phyloP scores from a whole-genome alignment of 2,797 vertebrate species.

The Urophycis tenuis region DNA sequence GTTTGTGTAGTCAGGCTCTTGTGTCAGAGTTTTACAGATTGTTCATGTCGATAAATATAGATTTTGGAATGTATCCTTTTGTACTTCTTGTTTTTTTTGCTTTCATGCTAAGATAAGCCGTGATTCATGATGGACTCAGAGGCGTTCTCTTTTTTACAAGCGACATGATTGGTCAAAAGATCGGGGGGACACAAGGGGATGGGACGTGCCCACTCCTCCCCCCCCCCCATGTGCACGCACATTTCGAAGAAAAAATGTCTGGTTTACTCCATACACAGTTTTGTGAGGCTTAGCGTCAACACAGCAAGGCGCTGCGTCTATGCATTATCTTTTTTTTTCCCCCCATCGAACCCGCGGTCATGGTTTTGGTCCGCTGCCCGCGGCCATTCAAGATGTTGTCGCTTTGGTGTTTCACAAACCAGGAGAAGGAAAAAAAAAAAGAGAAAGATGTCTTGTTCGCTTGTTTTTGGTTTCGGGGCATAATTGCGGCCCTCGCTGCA shows the following conservation, averaged over 20 bases:
- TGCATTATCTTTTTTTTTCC: not conserved
- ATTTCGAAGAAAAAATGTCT: too few species aligned
- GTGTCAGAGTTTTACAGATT: not conserved
- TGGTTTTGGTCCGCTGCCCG: not conserved
- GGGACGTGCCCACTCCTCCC: too few species aligned
- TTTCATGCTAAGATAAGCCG: too few species aligned
- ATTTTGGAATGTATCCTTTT: not conserved
- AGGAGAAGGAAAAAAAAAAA: too few species aligned
- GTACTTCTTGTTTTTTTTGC: too few species aligned
- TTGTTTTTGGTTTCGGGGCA: constrained; percentile 21
- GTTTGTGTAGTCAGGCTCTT: not conserved
- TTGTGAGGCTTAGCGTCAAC: not conserved
- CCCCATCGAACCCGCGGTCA: not conserved
- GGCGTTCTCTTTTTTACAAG: not conserved
- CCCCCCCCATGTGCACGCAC: too few species aligned
- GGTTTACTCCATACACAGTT: not conserved
- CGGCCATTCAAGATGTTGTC: too few species aligned
- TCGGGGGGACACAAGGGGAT: too few species aligned
- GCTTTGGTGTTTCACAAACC: not conserved
- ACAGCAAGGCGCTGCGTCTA: too few species aligned
- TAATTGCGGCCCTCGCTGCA: constrained; percentile 41
- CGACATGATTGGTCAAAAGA: too few species aligned
- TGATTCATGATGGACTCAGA: too few species aligned
- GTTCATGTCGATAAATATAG: not conserved
- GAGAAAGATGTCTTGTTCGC: too few species aligned